Evolutionary conservation across 1,140 invertebrate species (phyloP).

Genomic region (Agrilus planipennis): DNA sequence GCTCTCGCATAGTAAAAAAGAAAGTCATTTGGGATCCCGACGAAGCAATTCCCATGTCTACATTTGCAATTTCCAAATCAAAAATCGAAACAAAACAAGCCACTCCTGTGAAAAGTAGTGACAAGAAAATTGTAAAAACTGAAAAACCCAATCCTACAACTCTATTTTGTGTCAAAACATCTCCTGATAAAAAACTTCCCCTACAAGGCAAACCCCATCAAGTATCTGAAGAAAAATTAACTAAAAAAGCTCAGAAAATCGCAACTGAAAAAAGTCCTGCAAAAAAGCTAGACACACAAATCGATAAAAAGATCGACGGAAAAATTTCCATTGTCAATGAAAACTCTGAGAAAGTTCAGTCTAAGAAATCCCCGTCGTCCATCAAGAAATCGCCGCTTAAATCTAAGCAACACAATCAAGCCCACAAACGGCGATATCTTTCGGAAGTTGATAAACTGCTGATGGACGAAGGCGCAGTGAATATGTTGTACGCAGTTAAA

Average conservation of each 20-base stretch:
- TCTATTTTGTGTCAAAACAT: background rate
- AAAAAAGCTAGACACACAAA: background rate
- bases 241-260: background rate
- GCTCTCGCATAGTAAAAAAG: constrained; percentile 48
- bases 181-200: background rate
- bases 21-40: constrained; percentile 59
- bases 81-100: background rate
- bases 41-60: constrained; percentile 31
- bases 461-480: constrained; percentile 75
- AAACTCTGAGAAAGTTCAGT: background rate
- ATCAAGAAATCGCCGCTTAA: constrained; percentile 4
- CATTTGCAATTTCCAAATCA: constrained; percentile 8
- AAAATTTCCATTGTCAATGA: background rate
- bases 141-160: background rate
- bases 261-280: background rate
- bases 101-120: constrained; percentile 14
- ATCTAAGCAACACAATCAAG: no score
- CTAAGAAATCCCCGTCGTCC: background rate
- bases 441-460: constrained; percentile 64
- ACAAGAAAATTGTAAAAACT: constrained; percentile 13
- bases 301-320: background rate
- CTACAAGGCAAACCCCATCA: constrained; percentile 3
- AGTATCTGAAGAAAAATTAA: no score
- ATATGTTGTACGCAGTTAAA: constrained; percentile 68
- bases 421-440: constrained; percentile 38